phyloP scores from a whole-genome alignment of 1,140 invertebrate genomes.

The Ephestia elutella region DNA sequence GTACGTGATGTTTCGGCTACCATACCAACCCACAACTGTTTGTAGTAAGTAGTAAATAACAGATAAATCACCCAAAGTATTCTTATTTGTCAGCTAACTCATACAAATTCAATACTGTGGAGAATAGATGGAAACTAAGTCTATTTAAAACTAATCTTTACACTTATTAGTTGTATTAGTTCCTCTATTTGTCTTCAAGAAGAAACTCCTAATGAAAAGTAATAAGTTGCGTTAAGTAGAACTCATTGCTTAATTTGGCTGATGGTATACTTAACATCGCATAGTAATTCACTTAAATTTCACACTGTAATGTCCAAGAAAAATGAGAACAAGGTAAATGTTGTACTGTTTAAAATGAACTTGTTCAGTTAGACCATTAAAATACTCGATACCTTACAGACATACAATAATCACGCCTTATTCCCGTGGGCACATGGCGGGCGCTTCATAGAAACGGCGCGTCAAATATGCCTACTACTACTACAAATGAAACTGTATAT shows the following conservation, averaged over 20 bases:
- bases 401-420: too few relatives aligned
- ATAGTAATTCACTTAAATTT: background rate
- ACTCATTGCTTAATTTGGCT: background rate
- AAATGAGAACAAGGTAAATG: background rate
- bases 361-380: too few relatives aligned
- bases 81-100: background rate
- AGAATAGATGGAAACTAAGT: background rate
- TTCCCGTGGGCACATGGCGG: too few relatives aligned
- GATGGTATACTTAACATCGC: background rate
- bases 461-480: too few relatives aligned
- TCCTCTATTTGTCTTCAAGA: background rate
- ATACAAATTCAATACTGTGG: background rate
- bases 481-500: too few relatives aligned
- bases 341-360: too few relatives aligned
- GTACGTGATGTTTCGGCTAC: too few relatives aligned
- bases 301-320: background rate
- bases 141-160: background rate
- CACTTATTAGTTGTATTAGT: background rate
- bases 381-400: too few relatives aligned
- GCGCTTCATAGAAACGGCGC: too few relatives aligned
- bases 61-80: background rate
- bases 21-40: too few relatives aligned
- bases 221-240: background rate
- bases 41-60: background rate
- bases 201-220: background rate